These are phyloP conservation scores for Cynoglossus semilaevis DNA, from an alignment of 2,113 vertebrate genomes.

Conservation along the genomic window DNA sequence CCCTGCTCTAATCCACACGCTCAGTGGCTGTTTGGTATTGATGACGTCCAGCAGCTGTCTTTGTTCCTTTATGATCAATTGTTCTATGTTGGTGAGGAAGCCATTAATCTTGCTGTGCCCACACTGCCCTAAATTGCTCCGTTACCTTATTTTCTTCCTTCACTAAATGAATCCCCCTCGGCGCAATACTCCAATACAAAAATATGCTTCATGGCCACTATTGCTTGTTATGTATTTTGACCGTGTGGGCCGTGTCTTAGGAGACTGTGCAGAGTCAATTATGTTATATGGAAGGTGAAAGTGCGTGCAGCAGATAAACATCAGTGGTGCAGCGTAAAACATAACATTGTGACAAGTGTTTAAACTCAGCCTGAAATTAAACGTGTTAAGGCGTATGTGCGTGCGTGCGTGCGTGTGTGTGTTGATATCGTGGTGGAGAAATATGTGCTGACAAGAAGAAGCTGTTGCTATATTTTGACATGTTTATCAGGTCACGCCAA, in stretches of 20 bases:
- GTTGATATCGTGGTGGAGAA: neutral
- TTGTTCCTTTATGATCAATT: conserved; percentile 57
- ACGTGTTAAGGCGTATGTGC: neutral
- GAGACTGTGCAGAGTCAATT: conserved; percentile 58
- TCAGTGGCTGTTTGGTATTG: conserved; percentile 13
- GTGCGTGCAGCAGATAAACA: conserved; percentile 12
- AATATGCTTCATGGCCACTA: conserved; percentile 34
- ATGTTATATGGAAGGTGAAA: conserved; percentile 44
- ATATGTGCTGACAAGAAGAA: no score
- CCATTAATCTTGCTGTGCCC: conserved; percentile 60
- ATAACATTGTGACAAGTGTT: conserved; percentile 10
- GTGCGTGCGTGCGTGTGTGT: conserved; percentile 4
- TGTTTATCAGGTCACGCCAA: no score
- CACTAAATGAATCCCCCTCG: conserved; percentile 53
- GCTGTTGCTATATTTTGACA: no score
- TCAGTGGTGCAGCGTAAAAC: conserved; percentile 2
- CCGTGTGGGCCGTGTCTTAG: conserved; percentile 26
- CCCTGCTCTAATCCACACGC: conserved; percentile 20
- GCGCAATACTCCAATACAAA: conserved; percentile 36
- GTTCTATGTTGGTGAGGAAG: conserved; percentile 43
- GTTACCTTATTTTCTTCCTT: conserved; percentile 47
- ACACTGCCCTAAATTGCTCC: conserved; percentile 51
- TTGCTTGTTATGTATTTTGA: conserved; percentile 50
- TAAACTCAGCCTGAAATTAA: conserved; percentile 7
- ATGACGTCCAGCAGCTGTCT: conserved; percentile 25